These are phyloP conservation scores for Syngnathus acus DNA, from an alignment of 2,797 vertebrate genomes.

Conservation along the genomic window DNA sequence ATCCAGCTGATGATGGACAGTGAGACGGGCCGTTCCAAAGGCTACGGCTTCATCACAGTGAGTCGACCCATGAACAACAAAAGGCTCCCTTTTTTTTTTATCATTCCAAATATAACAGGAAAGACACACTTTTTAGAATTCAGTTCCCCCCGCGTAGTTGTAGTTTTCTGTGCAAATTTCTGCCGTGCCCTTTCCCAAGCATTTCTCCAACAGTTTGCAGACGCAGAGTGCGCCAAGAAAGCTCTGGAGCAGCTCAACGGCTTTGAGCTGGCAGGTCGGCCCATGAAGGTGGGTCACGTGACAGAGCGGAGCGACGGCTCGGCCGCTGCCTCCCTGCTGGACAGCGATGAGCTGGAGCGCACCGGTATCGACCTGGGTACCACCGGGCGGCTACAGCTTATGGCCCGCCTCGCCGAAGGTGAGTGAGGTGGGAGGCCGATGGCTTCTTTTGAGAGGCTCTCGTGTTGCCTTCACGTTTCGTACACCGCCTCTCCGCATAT, in stretches of 20 bases:
- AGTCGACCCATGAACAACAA: slow-evolving; percentile 32
- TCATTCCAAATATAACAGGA: no score
- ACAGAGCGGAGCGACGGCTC: slow-evolving; percentile 87
- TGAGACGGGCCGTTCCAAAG: slow-evolving; percentile 90
- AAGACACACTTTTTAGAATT: no score
- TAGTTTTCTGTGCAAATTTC: no score
- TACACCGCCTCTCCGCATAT: no score
- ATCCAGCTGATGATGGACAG: slow-evolving; percentile 99
- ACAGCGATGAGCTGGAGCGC: slow-evolving; percentile 89
- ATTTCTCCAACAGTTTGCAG: slow-evolving; percentile 74
- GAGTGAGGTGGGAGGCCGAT: background rate
- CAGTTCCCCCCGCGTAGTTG: no score
- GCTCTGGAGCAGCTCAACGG: slow-evolving; percentile 95
- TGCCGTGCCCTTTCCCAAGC: background rate
- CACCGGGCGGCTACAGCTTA: slow-evolving; percentile 88
- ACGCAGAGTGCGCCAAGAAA: slow-evolving; percentile 94
- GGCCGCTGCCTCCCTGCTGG: slow-evolving; percentile 84
- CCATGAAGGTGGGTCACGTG: slow-evolving; percentile 96
- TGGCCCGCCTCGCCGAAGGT: slow-evolving; percentile 93
- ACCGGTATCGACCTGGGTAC: slow-evolving; percentile 90
- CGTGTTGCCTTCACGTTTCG: no score
- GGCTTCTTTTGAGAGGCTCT: no score
- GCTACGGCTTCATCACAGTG: slow-evolving; percentile 97
- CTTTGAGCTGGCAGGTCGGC: slow-evolving; percentile 90
- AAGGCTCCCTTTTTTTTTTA: no score